A percentile compares a stretch with the other conserved stretches of the same genome.
Evolutionary conservation across 2,888 invertebrate species (phyloP).

Genomic region (Dasysyrphus albostriatus): DNA sequence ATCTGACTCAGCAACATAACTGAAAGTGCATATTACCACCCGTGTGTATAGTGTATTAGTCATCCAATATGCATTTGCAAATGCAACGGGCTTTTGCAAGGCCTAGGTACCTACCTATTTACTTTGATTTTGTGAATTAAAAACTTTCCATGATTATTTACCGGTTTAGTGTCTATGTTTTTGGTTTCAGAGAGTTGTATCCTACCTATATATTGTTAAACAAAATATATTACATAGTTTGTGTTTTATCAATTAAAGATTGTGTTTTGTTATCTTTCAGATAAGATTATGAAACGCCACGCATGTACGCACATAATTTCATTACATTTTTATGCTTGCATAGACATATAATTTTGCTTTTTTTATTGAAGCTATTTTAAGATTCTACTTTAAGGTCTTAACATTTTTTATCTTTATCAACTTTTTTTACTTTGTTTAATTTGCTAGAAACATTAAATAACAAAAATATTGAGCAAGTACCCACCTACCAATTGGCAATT

Average conservation of each 20-base stretch:
- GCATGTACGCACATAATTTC: too few relatives aligned
- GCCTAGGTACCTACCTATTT: background rate
- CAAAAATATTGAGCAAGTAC: too few relatives aligned
- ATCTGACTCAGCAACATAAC: slow-evolving; percentile 23
- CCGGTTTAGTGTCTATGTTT: background rate
- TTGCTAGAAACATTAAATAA: too few relatives aligned
- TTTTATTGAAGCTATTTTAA: too few relatives aligned
- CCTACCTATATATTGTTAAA: too few relatives aligned
- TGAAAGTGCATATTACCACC: slow-evolving; percentile 20
- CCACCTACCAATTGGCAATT: too few relatives aligned
- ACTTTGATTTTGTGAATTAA: background rate
- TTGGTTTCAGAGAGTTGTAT: background rate
- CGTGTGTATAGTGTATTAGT: slow-evolving; percentile 23
- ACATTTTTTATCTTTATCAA: too few relatives aligned
- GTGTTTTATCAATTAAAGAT: background rate
- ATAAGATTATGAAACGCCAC: slow-evolving; percentile 8
- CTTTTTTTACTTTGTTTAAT: too few relatives aligned
- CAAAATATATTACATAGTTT: too few relatives aligned
- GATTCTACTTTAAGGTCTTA: too few relatives aligned
- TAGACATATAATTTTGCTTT: too few relatives aligned
- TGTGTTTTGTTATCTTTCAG: background rate
- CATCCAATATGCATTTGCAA: slow-evolving; percentile 38
- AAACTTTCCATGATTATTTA: background rate
- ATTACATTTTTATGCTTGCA: too few relatives aligned
- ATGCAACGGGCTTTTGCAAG: slow-evolving; percentile 9